These are phyloP conservation scores for Dysidea cf. avara DNA, from an alignment of 37 sponge, comb jelly and placozoan species.

Conservation along the genomic window DNA sequence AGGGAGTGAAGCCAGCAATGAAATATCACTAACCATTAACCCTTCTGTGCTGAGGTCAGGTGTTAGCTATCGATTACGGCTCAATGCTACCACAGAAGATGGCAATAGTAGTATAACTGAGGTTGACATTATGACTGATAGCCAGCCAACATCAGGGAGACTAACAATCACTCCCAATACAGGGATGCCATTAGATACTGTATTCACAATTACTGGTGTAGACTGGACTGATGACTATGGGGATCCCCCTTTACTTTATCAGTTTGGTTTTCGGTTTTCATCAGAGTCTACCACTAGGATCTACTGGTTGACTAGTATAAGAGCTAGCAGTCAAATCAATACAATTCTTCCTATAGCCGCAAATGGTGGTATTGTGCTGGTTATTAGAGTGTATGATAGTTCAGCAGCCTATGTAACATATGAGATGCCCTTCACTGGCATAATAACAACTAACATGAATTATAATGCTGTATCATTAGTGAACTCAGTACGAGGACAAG, in stretches of 20 bases:
- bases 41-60: no score
- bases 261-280: constrained; percentile 38
- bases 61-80: constrained; percentile 26
- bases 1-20: no score
- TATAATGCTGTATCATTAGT: no score
- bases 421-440: background rate
- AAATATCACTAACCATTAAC: no score
- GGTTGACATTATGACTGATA: constrained; percentile 19
- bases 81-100: background rate
- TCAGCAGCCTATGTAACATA: constrained; percentile 6
- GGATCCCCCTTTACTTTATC: constrained; percentile 44
- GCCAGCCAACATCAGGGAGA: constrained; percentile 19
- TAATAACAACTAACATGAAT: no score
- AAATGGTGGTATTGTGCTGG: background rate
- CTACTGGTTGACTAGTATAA: constrained; percentile 25
- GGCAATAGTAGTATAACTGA: constrained; percentile 13
- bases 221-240: constrained; percentile 44
- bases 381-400: constrained; percentile 34
- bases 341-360: constrained; percentile 2
- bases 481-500: no score
- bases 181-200: constrained; percentile 16
- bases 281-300: background rate
- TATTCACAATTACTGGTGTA: constrained; percentile 7
- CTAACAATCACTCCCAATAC: background rate
- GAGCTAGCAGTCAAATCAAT: background rate